Conservation (phyloP, 2,113 vertebrate genomes). For the Phycodurus eques region DNA sequence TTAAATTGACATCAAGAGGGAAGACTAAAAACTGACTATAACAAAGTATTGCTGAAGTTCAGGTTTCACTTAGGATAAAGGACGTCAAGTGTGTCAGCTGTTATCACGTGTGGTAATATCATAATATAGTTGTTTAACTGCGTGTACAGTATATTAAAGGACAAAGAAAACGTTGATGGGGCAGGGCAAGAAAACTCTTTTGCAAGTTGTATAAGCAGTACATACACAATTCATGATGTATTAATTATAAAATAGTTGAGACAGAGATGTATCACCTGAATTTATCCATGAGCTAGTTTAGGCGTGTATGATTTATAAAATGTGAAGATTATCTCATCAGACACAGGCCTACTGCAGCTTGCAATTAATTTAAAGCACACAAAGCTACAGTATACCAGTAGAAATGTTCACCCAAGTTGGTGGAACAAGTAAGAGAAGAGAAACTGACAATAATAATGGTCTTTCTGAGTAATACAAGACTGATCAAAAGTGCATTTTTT, state of each 20-base stretch:
- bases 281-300: conserved; percentile 4
- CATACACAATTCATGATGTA: background rate
- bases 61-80: too few species aligned
- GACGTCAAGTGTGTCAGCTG: too few species aligned
- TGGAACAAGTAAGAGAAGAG: background rate
- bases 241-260: background rate
- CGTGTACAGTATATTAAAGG: background rate
- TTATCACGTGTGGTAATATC: too few species aligned
- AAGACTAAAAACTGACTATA: too few species aligned
- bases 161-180: background rate
- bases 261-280: conserved; percentile 6
- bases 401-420: background rate
- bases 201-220: background rate
- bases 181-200: background rate
- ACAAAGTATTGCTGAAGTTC: too few species aligned
- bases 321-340: background rate
- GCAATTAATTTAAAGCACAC: background rate
- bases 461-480: background rate
- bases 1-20: too few species aligned
- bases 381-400: too few species aligned
- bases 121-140: background rate
- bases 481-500: background rate
- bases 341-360: background rate
- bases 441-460: background rate
- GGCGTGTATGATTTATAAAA: conserved; percentile 2